Conservation (phyloP, 1,140 invertebrate species). For the Plodia interpunctella region DNA sequence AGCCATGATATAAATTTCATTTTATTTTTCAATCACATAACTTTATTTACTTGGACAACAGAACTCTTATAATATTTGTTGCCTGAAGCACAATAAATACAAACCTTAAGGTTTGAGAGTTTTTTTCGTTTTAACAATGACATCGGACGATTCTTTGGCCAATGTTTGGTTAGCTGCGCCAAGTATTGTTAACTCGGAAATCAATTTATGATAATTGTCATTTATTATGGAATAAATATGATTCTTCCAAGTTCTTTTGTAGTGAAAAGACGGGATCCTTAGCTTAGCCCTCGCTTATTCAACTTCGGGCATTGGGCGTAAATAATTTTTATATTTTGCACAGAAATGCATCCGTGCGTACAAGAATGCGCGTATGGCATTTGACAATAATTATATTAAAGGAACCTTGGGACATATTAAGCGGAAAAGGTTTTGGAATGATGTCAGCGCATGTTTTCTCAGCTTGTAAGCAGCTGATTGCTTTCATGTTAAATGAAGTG, state of each 20-base stretch:
- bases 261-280: slow-evolving; percentile 46
- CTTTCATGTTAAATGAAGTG: slow-evolving; percentile 34
- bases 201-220: slow-evolving; percentile 76
- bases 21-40: slow-evolving; percentile 12
- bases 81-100: slow-evolving; percentile 18
- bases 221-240: slow-evolving; percentile 77
- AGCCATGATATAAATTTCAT: background rate
- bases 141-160: slow-evolving; percentile 55
- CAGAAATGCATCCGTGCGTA: slow-evolving; percentile 50
- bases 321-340: slow-evolving; percentile 62
- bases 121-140: slow-evolving; percentile 41
- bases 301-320: slow-evolving; percentile 48
- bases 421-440: slow-evolving; percentile 54
- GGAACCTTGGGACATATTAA: slow-evolving; percentile 54
- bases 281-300: slow-evolving; percentile 31
- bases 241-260: slow-evolving; percentile 55
- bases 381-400: slow-evolving; percentile 69
- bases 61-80: slow-evolving; percentile 21
- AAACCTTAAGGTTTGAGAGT: slow-evolving; percentile 6
- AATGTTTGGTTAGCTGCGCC: slow-evolving; percentile 73
- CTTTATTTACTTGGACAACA: slow-evolving; percentile 13
- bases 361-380: slow-evolving; percentile 41
- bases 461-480: slow-evolving; percentile 57
- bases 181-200: slow-evolving; percentile 53
- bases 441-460: slow-evolving; percentile 66